A percentile compares a stretch with the other conserved stretches of the same genome.
phyloP scores from a whole-genome alignment of 2,888 invertebrate genomes.

The Morpho deidamia region DNA sequence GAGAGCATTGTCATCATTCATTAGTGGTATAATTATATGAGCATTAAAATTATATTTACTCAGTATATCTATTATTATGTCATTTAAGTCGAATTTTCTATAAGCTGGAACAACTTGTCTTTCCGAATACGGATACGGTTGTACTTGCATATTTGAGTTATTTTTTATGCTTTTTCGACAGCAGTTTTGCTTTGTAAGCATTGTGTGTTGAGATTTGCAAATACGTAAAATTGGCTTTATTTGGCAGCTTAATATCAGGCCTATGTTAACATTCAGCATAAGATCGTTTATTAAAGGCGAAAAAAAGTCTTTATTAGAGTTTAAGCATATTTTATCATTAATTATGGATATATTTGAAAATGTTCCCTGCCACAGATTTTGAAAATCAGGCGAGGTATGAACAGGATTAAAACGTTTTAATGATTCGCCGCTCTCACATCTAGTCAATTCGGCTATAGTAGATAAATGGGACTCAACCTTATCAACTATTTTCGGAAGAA shows the following conservation, averaged over 20 bases:
- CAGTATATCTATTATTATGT: neutral
- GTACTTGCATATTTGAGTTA: conserved; percentile 28
- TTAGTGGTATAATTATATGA: neutral
- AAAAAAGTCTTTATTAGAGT: neutral
- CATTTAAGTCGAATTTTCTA: conserved; percentile 4
- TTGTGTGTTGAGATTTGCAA: neutral
- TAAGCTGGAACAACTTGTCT: conserved; percentile 13
- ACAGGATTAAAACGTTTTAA: conserved; percentile 1
- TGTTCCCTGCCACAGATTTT: neutral
- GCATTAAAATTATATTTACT: neutral
- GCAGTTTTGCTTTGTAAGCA: neutral
- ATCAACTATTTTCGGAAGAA: conserved; percentile 19
- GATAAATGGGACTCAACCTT: conserved; percentile 27
- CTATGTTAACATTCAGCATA: neutral
- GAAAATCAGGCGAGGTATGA: neutral
- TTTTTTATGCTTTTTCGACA: neutral
- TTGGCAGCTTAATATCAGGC: neutral
- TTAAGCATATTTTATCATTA: neutral
- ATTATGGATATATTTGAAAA: neutral
- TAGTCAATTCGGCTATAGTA: conserved; percentile 10
- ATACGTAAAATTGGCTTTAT: neutral
- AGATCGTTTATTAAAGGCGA: neutral
- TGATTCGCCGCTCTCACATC: neutral
- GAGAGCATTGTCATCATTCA: neutral
- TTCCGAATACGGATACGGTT: conserved; percentile 28